Conservation (phyloP, 1,140 invertebrate species). For the Palaemon carinicauda region DNA sequence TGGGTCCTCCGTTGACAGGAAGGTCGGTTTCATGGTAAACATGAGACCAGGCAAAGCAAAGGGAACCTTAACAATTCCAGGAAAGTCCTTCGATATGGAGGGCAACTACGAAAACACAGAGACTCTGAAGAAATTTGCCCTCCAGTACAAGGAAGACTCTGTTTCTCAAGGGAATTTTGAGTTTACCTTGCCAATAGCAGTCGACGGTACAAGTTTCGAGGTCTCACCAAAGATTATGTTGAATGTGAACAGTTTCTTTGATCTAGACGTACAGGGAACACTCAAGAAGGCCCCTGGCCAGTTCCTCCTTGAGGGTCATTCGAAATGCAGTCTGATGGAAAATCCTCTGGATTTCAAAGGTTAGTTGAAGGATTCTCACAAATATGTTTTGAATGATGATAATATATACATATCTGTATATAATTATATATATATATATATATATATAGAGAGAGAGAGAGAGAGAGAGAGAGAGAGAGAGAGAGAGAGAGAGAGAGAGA, state of each 20-base stretch:
- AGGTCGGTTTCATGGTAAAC: not conserved
- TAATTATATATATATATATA: too few relatives aligned
- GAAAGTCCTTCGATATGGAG: not conserved
- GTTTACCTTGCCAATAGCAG: not conserved
- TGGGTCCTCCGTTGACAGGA: slow-evolving; percentile 32
- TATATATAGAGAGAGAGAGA: too few relatives aligned
- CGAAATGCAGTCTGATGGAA: not conserved
- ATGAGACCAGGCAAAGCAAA: not conserved
- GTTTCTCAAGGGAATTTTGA: slow-evolving; percentile 5
- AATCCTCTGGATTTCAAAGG: not conserved
- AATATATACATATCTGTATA: too few relatives aligned
- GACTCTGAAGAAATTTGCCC: not conserved
- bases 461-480: too few relatives aligned
- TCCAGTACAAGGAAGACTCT: slow-evolving; percentile 16
- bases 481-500: too few relatives aligned
- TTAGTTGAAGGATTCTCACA: not conserved
- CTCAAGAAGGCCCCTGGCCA: not conserved
- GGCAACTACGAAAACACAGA: not conserved
- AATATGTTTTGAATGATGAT: too few relatives aligned
- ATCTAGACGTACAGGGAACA: not conserved
- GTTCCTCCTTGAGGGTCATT: not conserved
- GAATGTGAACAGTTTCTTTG: not conserved
- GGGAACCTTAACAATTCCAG: not conserved
- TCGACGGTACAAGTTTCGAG: not conserved
- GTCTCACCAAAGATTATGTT: not conserved